A percentile compares a stretch with the other conserved stretches of the same genome.
Conservation (phyloP, 2,888 invertebrate genomes). For the Torymus tubicola region DNA sequence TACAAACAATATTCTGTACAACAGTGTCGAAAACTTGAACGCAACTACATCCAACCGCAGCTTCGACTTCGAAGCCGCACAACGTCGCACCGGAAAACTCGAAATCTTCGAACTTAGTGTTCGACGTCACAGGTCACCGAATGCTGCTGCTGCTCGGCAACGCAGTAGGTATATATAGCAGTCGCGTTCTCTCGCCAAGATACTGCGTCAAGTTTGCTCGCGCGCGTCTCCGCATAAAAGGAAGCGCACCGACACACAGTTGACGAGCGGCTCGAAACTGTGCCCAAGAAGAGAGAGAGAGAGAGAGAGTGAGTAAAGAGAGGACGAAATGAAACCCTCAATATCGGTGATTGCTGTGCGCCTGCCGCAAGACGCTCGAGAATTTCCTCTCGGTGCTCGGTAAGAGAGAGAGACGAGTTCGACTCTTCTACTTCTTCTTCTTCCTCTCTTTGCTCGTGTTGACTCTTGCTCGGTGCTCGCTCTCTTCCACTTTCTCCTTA, state of each 20-base stretch:
- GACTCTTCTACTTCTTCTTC: conserved; percentile 60
- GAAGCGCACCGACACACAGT: conserved; percentile 21
- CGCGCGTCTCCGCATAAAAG: conserved; percentile 23
- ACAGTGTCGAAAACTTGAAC: too few relatives aligned
- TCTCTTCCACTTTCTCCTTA: too few relatives aligned
- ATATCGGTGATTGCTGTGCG: conserved; percentile 74
- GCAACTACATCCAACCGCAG: too few relatives aligned
- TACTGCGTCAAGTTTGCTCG: conserved; percentile 18
- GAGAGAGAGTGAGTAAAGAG: conserved; percentile 40
- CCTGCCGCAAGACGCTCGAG: conserved; percentile 70
- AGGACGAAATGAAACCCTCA: conserved; percentile 76
- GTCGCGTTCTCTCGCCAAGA: not conserved
- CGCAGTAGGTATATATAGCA: too few relatives aligned
- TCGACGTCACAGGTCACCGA: too few relatives aligned
- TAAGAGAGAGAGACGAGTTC: conserved; percentile 67
- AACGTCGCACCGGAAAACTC: too few relatives aligned
- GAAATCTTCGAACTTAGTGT: too few relatives aligned
- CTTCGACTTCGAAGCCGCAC: too few relatives aligned
- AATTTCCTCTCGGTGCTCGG: conserved; percentile 62
- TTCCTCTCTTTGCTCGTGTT: conserved; percentile 52
- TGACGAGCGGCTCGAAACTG: conserved; percentile 18
- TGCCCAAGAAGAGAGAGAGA: not conserved
- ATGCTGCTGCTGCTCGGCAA: too few relatives aligned
- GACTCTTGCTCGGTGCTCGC: not conserved
- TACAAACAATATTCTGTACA: too few relatives aligned